Percentiles rank a stretch among this genome's conserved stretches.
Conservation (phyloP, 23 tunicate genomes). For the Phallusia fumigata region DNA sequence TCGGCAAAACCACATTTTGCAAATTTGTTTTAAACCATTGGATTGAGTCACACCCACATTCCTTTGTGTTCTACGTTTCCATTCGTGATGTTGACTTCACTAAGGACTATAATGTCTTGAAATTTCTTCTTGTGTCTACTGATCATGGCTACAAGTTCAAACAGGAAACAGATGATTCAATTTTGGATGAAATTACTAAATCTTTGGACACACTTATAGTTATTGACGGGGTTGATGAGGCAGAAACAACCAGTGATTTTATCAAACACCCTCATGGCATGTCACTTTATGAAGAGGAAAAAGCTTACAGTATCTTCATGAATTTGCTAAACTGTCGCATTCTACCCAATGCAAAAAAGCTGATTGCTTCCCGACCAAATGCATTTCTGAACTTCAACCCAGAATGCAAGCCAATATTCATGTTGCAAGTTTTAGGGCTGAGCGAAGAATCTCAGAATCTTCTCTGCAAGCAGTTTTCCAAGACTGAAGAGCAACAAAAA, state of each 20-base stretch:
- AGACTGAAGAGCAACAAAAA: no score
- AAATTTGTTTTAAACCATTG: no score
- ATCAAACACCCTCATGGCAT: neutral
- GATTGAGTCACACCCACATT: neutral
- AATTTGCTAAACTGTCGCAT: neutral
- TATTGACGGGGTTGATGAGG: neutral
- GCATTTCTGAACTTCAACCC: neutral
- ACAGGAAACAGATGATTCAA: neutral
- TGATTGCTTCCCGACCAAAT: no score
- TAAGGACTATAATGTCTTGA: neutral
- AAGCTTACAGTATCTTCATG: neutral
- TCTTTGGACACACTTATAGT: neutral
- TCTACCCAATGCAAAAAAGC: neutral
- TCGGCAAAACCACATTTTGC: no score
- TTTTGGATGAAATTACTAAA: neutral
- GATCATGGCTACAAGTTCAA: neutral
- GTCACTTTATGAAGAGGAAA: neutral
- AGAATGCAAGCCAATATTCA: neutral
- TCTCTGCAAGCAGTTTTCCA: no score
- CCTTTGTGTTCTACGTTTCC: neutral
- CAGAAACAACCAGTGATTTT: neutral
- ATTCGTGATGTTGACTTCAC: neutral
- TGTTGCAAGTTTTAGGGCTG: neutral
- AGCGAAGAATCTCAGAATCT: neutral
- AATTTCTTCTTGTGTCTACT: neutral